Evolutionary conservation across 2,113 vertebrate species (phyloP), one percentile per base, ranked within the genome.

Genomic region (Dicaeum eximium): DNA sequence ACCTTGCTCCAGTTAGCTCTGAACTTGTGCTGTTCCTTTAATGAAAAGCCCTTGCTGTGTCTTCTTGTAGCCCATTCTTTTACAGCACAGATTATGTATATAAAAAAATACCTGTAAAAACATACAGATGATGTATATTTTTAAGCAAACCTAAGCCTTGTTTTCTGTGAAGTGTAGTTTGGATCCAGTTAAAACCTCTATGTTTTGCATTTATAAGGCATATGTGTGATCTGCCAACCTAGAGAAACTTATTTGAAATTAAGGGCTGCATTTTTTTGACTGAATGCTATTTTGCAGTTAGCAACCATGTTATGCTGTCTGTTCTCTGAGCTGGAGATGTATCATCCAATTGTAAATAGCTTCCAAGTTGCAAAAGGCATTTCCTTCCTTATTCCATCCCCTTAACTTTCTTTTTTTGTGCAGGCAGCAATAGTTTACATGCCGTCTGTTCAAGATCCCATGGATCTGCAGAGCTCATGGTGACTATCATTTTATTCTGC

Each of bases 71-170:
- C 11, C 24, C 19, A 31, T 6, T 8, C 16, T 35, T 44, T 65
- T 31, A 28, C 37, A 62, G 25, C 20, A 12, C 1, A 13, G 18
- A 11, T 24, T 0, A 0, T 45, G 9, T 6, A 2, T 11, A 5
- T 33, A n/a, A n/a, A n/a, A n/a, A n/a, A n/a, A n/a, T n/a, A n/a
- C n/a, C n/a, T n/a, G n/a, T n/a, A n/a, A n/a, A n/a, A n/a, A n/a
- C n/a, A n/a, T n/a, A 12, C 1, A 13, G 18, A 11, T 24, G 0
- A 0, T 45, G 9, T 6, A 2, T 11, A 5, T 33, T 69, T 72
- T 53, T n/a, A 48, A 51, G 42, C 45, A 62, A 90, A 54, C 8
- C 3, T 38, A 37, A 91, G 23, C 38, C 24, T 72, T n/a, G 6
- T 37, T 86, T 75, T 87, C 48, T 38, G 6, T 78, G 10, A 50